phyloP scores from a whole-genome alignment of 1,140 invertebrate species.

The Drosophila punjabiensis region DNA sequence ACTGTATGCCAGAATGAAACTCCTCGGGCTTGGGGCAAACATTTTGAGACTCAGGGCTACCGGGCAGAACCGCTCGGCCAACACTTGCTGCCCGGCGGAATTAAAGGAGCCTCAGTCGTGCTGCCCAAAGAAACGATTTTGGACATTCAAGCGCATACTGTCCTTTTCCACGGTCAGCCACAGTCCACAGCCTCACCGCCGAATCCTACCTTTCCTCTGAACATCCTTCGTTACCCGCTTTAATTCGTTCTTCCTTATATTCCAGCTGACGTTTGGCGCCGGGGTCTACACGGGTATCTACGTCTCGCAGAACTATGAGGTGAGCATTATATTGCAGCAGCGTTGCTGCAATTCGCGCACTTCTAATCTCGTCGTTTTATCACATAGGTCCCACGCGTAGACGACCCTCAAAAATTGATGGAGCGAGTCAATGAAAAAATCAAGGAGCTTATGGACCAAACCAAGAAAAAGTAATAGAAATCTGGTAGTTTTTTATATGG shows the following conservation, averaged over 20 bases:
- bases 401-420: slow-evolving; percentile 90
- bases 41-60: slow-evolving; percentile 26
- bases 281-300: slow-evolving; percentile 93
- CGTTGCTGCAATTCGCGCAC: too few species aligned
- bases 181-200: background rate
- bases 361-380: background rate
- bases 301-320: slow-evolving; percentile 93
- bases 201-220: background rate
- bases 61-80: slow-evolving; percentile 2
- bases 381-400: slow-evolving; percentile 91
- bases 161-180: slow-evolving; percentile 54
- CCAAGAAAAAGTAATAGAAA: slow-evolving; percentile 85
- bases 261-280: slow-evolving; percentile 90
- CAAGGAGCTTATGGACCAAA: slow-evolving; percentile 88
- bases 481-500: slow-evolving; percentile 7
- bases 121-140: slow-evolving; percentile 53
- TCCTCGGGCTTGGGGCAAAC: slow-evolving; percentile 46
- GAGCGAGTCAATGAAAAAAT: slow-evolving; percentile 87
- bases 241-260: slow-evolving; percentile 50
- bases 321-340: slow-evolving; percentile 76
- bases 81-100: slow-evolving; percentile 18
- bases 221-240: background rate
- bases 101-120: slow-evolving; percentile 33
- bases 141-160: slow-evolving; percentile 31
- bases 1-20: slow-evolving; percentile 55